Base-by-base conservation (phyloP, 2,113 vertebrate genomes). In the Phocoena phocoena region DNA sequence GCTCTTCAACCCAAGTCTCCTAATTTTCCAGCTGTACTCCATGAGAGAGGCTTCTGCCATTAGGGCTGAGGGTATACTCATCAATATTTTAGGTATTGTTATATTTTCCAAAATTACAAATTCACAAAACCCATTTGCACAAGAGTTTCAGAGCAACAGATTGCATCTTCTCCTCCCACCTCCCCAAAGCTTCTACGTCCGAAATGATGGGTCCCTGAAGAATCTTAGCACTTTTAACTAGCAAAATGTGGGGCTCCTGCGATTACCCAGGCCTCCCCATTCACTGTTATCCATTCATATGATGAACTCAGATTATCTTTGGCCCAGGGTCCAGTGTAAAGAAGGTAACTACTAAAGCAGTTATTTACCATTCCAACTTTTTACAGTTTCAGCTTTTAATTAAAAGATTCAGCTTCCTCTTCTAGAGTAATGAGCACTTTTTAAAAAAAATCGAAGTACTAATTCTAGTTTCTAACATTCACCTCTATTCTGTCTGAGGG, bases 381-480 rank as follows among this genome's bases (percentile, higher is more conserved):
- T 94, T 65, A 83, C 23, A 70, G 25, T 93, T 92, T 95, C 31
- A 17, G 31, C 84, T 92, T 97, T 83, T 96, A 89, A 93, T 93
- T 89, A 93, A 94, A 97, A 58, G 60, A 89, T 87, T 90, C 68
- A 63, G 15, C 28, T 92, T 82, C 68, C 63, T 36, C 33, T 85
- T 91, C 26, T 81, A 68, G 23, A 92, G 25, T 92, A 87, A 92
- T 41, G 38, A 95, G 17, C 70, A 86, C 33, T 17, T 93, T 82
- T 93, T 36, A 74, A 84, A 58, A 80, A 81, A 90, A 70, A n/a
- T 70, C 0, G 0, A 73, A 95, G 28, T 77, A 38, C 38, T 94
- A 38, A 92, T 87, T 96, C 71, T 18, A 67, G 14, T 67, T 81
- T 94, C 13, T 87, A 87, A 58, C 50, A 62, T 88, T 85, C 38